Evolutionary conservation across 2,113 vertebrate species (phyloP), one percentile per base, ranked within the genome.

Genomic region (Lates calcarifer): DNA sequence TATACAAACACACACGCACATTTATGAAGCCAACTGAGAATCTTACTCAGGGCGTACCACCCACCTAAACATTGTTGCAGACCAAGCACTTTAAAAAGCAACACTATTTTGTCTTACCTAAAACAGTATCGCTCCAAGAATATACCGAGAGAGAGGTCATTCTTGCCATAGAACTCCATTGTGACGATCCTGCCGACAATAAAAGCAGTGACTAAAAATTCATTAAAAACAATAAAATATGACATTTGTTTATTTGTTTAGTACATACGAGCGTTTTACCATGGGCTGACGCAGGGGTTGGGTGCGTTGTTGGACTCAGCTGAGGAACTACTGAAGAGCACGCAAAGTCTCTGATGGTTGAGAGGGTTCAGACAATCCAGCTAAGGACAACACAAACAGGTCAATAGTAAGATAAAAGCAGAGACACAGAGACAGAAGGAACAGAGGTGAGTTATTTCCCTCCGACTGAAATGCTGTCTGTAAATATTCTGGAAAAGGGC

Each of bases 81-180:
- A n/a, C n/a, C n/a, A n/a, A n/a, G n/a, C n/a, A 35, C 24, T 57
- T 56, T 13, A 33, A 49, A 63, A 41, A 12, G 18, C n/a, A 22
- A 4, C 39, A 10, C 15, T 20, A 28, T 43, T 18, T 28, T 8
- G 65, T 69, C 88, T 95, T 86, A 99, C 98, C 98, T 97, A 87
- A 99, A 99, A 90, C 98, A 99, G 81, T 99, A 99, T 84, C 98
- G 94, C 91, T 99, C 98, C 91, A 99, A 90, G 93, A 99, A 99
- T 51, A 99, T 95, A 4, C 98, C 98, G 24, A 99, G 94, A 6
- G 97, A 99, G 69, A 99, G 94, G 85, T 99, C 98, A 79, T 99
- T 99, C 95, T 99, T 99, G 11, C 98, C 97, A 77, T 99, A 99
- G 89, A 99, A 99, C 77, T 99, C 98, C 98, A 99, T 99, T 1